Percentiles rank a stretch among this genome's conserved stretches.
phyloP scores from a whole-genome alignment of 2,888 invertebrate species.

The Adineta ricciae region DNA sequence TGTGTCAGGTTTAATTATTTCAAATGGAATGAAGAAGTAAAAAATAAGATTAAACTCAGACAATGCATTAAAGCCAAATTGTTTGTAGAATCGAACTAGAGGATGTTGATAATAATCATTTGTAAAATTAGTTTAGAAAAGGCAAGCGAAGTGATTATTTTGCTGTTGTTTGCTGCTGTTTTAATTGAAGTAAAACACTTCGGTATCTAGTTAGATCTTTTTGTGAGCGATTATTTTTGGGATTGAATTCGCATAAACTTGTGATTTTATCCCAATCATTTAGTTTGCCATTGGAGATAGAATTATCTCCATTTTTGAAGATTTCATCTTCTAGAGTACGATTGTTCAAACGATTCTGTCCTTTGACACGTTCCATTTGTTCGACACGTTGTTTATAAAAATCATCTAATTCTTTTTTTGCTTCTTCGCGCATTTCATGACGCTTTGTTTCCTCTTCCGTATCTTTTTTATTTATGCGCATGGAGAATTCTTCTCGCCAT shows the following conservation, averaged over 20 bases:
- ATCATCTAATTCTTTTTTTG: constrained; percentile 90
- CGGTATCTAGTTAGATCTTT: constrained; percentile 89
- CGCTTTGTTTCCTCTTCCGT: constrained; percentile 71
- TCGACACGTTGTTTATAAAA: constrained; percentile 95
- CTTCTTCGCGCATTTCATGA: constrained; percentile 74
- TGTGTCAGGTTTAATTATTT: neutral
- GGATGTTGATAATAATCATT: too few species aligned
- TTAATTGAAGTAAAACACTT: constrained; percentile 80
- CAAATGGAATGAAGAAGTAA: neutral
- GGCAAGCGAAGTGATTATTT: neutral
- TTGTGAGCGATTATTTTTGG: constrained; percentile 72
- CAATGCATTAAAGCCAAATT: neutral
- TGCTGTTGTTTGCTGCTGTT: neutral
- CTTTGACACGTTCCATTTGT: constrained; percentile 81
- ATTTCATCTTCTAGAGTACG: constrained; percentile 56
- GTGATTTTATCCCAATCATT: constrained; percentile 88
- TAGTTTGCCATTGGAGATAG: neutral
- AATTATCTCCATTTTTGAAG: neutral
- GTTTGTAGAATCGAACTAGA: neutral
- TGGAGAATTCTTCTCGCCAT: constrained; percentile 88
- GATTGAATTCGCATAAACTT: constrained; percentile 90
- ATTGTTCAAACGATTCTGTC: constrained; percentile 77
- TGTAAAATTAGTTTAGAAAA: neutral
- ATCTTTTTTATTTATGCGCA: constrained; percentile 79
- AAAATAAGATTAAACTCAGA: neutral